phyloP scores from a whole-genome alignment of 2,888 invertebrate species.

The Colostygia pectinataria region DNA sequence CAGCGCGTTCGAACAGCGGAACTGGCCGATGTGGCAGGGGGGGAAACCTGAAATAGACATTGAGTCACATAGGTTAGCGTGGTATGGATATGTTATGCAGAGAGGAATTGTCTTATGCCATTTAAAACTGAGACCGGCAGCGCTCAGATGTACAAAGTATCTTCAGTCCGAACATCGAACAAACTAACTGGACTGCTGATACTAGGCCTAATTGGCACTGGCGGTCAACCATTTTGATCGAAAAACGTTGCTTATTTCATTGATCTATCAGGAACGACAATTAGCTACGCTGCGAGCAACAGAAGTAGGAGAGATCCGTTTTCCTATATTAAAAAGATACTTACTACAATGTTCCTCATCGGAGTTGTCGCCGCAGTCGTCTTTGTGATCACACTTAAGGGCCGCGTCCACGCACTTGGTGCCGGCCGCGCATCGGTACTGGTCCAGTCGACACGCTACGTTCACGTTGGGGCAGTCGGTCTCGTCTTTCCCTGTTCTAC shows the following conservation, averaged over 20 bases:
- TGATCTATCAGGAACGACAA: neutral
- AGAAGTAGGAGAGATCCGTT: neutral
- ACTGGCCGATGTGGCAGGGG: conserved; percentile 94
- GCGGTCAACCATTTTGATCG: neutral
- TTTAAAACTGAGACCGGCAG: too few relatives aligned
- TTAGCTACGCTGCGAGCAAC: too few relatives aligned
- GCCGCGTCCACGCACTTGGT: conserved; percentile 90
- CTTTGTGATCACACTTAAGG: conserved; percentile 92
- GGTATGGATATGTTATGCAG: too few relatives aligned
- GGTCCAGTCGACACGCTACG: conserved; percentile 89
- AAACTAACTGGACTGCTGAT: too few relatives aligned
- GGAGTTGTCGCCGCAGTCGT: conserved; percentile 95
- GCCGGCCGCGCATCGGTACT: conserved; percentile 92
- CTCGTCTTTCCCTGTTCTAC: conserved; percentile 92
- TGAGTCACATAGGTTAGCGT: too few relatives aligned
- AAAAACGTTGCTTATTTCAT: neutral
- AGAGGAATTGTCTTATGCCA: too few relatives aligned
- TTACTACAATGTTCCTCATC: conserved; percentile 95
- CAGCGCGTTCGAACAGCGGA: conserved; percentile 95
- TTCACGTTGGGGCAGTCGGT: conserved; percentile 85
- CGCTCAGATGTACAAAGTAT: too few relatives aligned
- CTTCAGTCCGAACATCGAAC: too few relatives aligned
- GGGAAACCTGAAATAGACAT: conserved; percentile 87
- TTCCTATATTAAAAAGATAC: conserved; percentile 30
- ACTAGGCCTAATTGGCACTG: too few relatives aligned